phyloP scores from a whole-genome alignment of 2,797 vertebrate genomes.

The Discoglossus pictus region DNA sequence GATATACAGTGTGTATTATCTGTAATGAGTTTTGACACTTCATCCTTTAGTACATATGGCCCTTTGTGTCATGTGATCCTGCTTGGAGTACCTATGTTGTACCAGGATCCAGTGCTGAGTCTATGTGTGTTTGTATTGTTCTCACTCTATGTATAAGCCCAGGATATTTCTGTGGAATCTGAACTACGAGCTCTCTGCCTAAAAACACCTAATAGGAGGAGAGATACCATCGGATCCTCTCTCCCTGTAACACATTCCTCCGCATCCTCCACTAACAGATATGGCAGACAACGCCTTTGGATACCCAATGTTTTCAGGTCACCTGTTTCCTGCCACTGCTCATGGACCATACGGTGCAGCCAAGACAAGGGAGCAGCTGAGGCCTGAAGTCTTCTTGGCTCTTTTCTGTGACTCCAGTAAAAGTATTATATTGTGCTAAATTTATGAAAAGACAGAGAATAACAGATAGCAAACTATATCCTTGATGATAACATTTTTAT shows the following conservation, averaged over 20 bases:
- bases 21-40: too few species aligned
- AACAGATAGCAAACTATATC: too few species aligned
- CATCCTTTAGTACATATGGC: too few species aligned
- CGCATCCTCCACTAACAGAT: constrained; percentile 12
- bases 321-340: too few species aligned
- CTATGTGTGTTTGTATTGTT: constrained; percentile 1
- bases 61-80: too few species aligned
- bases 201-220: constrained; percentile 35
- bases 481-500: too few species aligned
- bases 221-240: constrained; percentile 25
- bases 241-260: constrained; percentile 24
- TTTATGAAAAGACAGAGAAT: too few species aligned
- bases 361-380: constrained; percentile 11
- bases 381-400: background rate
- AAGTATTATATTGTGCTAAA: too few species aligned
- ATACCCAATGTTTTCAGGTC: constrained; percentile 18
- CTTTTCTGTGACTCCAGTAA: too few species aligned
- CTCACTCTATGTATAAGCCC: constrained; percentile 13
- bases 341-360: too few species aligned
- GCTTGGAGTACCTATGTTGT: too few species aligned
- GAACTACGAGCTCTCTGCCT: constrained; percentile 14
- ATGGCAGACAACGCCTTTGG: constrained; percentile 6
- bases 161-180: constrained; percentile 23
- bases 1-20: too few species aligned
- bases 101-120: background rate